Evolutionary conservation across 1,140 invertebrate genomes (phyloP), one percentile per base, ranked within the genome.

Genomic region (Eumeta japonica): DNA sequence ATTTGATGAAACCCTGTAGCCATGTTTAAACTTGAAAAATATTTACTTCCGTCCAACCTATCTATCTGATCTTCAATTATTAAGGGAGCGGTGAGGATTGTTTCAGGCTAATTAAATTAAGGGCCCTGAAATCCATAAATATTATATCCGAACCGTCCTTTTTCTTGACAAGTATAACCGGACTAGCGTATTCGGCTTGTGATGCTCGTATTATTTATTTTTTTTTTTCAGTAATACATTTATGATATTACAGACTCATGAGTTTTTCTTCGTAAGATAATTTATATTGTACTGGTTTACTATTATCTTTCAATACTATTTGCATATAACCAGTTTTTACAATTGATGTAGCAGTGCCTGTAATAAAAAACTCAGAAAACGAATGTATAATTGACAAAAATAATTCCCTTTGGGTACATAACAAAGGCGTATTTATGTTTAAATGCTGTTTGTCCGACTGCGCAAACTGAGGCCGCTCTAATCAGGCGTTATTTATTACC

Each of bases 21-120:
- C 29, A 80, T 50, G 56, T 81, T 77, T 1, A 82, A 46, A 0
- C 60, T 55, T 1, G 55, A 52, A 38, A 78, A 81, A 20, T 44
- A 50, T 7, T 16, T 43, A n/a, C 18, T 16, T 9, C 51, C 19
- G 7, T 41, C 43, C 28, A 48, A 41, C 13, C 35, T 36, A 38
- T 49, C 49, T 2, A 48, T 33, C 3, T 52, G 46, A 12, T 55
- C 52, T 5, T 66, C 52, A 4, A 64, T 58, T 10, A 48, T n/a
- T n/a, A 18, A 2, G 64, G 62, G 3, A 67, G 33, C 7, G 63
- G 67, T 41, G 54, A 72, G 16, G 50, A 40, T 27, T 70, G 61
- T 35, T 48, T 55, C 1, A 55, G 43, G 0, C 56, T 71, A 10
- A 54, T 52, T 9, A 45, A 33, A 37, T 71, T 76, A 11, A 76